Percentiles rank a stretch among this genome's conserved stretches.
Evolutionary conservation across 1,140 invertebrate genomes (phyloP).

Genomic region (Amyelois transitella): DNA sequence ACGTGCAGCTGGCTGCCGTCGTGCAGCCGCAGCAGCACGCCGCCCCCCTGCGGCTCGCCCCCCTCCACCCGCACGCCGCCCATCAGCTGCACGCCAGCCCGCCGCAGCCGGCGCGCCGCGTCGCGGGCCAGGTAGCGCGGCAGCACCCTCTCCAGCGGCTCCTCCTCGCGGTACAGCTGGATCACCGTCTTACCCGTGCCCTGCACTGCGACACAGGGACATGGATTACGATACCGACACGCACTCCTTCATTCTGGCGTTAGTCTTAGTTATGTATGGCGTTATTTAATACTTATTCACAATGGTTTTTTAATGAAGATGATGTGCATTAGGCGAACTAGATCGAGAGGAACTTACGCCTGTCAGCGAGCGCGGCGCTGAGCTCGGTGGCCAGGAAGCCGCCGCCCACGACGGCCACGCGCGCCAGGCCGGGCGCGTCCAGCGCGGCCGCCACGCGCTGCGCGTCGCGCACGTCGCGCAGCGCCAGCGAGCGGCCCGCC

Average conservation of each 20-base stretch:
- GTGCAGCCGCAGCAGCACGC: conserved; percentile 1
- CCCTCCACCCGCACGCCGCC: conserved; percentile 11
- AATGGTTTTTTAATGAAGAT: too few relatives aligned
- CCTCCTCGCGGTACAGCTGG: neutral
- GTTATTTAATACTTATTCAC: too few relatives aligned
- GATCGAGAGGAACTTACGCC: conserved; percentile 14
- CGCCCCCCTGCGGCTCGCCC: conserved; percentile 20
- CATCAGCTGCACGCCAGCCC: conserved; percentile 22
- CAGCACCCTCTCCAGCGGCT: conserved; percentile 23
- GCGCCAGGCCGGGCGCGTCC: neutral
- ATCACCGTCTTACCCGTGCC: conserved; percentile 20
- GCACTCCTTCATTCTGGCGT: too few relatives aligned
- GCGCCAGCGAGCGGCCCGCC: conserved; percentile 55
- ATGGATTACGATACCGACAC: neutral
- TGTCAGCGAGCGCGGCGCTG: conserved; percentile 38
- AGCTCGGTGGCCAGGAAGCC: conserved; percentile 42
- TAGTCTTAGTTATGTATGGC: too few relatives aligned
- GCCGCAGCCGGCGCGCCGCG: conserved; percentile 34
- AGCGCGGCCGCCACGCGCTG: conserved; percentile 16
- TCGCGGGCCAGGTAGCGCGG: conserved; percentile 44
- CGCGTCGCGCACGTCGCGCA: conserved; percentile 23
- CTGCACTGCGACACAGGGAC: conserved; percentile 11
- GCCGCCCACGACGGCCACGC: conserved; percentile 16
- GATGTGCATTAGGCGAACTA: too few relatives aligned
- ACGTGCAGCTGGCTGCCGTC: neutral